Percentiles rank a stretch among this genome's conserved stretches.
Conservation (phyloP, 2,113 vertebrate species). For the Thymallus thymallus region DNA sequence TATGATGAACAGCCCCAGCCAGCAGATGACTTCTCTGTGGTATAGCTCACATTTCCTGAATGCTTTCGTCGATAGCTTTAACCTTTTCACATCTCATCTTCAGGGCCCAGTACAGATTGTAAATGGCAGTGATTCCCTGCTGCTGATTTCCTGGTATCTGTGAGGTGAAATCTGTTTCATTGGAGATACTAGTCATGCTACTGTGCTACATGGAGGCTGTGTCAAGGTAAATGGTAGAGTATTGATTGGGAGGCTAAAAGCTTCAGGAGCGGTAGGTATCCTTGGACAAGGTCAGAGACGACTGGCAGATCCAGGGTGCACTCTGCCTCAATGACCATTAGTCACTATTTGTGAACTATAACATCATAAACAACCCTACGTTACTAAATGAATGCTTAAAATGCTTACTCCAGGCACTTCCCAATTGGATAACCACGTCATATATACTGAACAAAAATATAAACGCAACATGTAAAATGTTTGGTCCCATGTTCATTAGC, state of each 20-base stretch:
- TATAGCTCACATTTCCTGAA: too few relatives aligned
- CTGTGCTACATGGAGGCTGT: background rate
- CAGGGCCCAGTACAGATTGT: background rate
- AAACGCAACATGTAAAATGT: too few relatives aligned
- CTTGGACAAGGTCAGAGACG: conserved; percentile 45
- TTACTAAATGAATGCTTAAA: background rate
- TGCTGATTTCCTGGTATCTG: conserved; percentile 49
- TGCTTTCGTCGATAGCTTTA: conserved; percentile 19
- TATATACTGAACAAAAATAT: too few relatives aligned
- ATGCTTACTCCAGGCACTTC: background rate
- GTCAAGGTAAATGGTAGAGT: conserved; percentile 46
- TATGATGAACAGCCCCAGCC: too few relatives aligned
- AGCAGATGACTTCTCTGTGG: too few relatives aligned
- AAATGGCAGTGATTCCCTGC: conserved; percentile 47
- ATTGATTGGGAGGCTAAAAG: conserved; percentile 46
- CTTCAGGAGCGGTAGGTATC: conserved; percentile 10
- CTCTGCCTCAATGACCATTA: background rate
- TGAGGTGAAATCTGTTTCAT: conserved; percentile 38
- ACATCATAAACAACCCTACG: background rate
- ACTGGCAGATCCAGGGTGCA: background rate
- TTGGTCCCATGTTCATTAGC: too few relatives aligned
- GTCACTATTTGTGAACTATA: conserved; percentile 1
- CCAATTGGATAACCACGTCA: too few relatives aligned
- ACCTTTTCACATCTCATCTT: conserved; percentile 51
- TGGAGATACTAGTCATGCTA: background rate